These are phyloP conservation scores for Resseliella maxima DNA, from an alignment of 2,888 invertebrate genomes.

Conservation along the genomic window DNA sequence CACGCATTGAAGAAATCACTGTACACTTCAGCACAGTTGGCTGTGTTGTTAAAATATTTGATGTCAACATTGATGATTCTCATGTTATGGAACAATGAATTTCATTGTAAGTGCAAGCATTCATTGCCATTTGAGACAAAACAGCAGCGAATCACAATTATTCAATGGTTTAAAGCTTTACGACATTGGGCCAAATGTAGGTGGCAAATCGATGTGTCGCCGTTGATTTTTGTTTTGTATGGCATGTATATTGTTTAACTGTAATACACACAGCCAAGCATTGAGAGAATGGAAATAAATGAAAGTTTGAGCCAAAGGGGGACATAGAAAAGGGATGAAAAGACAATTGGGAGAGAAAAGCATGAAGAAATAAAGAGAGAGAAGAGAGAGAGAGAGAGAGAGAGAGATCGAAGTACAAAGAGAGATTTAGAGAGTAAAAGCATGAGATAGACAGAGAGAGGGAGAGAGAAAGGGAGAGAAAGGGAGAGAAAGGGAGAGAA, in stretches of 20 bases:
- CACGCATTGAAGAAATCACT: background rate
- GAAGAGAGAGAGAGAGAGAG: too few species aligned
- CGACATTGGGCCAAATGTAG: background rate
- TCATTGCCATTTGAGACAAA: conserved; percentile 30
- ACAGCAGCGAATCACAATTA: background rate
- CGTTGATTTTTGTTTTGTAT: conserved; percentile 3
- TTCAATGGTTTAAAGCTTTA: background rate
- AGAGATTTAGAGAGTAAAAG: too few species aligned
- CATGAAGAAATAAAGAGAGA: too few species aligned
- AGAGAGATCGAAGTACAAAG: too few species aligned
- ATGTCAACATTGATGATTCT: conserved; percentile 38
- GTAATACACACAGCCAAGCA: too few species aligned
- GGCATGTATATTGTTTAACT: conserved; percentile 17
- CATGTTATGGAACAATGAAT: conserved; percentile 47
- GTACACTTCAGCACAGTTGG: background rate
- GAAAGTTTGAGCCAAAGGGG: too few species aligned
- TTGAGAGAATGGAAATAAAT: too few species aligned
- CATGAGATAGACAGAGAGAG: too few species aligned
- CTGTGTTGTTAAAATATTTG: conserved; percentile 47
- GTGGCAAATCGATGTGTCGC: conserved; percentile 39
- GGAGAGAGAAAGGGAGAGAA: too few species aligned
- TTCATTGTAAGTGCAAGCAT: conserved; percentile 41
- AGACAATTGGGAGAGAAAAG: too few species aligned
- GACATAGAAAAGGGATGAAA: too few species aligned
- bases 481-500: too few species aligned